Conservation (phyloP, 2,797 vertebrate genomes). For the Hoplostethus mediterraneus region DNA sequence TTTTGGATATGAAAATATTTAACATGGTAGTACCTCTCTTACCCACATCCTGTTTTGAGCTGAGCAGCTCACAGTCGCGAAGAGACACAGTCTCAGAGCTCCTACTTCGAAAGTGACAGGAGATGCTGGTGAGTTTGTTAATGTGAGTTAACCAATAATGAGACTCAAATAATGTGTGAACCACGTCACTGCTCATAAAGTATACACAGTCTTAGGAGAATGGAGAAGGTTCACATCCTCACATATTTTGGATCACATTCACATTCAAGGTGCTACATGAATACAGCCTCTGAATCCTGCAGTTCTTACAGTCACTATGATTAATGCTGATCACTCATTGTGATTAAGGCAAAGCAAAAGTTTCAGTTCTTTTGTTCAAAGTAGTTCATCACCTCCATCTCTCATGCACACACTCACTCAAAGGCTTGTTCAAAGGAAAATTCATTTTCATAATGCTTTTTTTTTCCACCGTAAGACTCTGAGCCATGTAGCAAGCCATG, state of each 20-base stretch:
- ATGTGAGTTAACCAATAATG: not conserved
- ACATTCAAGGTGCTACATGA: constrained; percentile 29
- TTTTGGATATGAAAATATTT: constrained; percentile 61
- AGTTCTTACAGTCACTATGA: constrained; percentile 13
- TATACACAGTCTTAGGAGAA: no score
- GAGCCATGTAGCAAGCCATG: constrained; percentile 13
- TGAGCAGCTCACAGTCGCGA: constrained; percentile 46
- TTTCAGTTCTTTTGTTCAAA: constrained; percentile 35
- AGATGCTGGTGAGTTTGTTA: not conserved
- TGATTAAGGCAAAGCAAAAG: constrained; percentile 5
- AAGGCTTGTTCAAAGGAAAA: not conserved
- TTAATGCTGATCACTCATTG: constrained; percentile 54
- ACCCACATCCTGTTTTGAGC: constrained; percentile 87
- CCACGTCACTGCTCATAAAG: no score
- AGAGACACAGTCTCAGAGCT: constrained; percentile 42
- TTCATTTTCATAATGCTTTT: constrained; percentile 63
- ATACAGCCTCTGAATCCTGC: constrained; percentile 8
- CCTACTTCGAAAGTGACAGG: constrained; percentile 20
- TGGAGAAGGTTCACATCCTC: not conserved
- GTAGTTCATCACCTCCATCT: constrained; percentile 21
- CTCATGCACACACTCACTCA: constrained; percentile 41
- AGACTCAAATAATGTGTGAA: no score
- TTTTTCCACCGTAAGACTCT: constrained; percentile 21
- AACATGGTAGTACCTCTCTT: constrained; percentile 51
- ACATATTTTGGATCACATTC: not conserved